phyloP scores from a whole-genome alignment of 2,797 vertebrate species.

The Acipenser ruthenus region DNA sequence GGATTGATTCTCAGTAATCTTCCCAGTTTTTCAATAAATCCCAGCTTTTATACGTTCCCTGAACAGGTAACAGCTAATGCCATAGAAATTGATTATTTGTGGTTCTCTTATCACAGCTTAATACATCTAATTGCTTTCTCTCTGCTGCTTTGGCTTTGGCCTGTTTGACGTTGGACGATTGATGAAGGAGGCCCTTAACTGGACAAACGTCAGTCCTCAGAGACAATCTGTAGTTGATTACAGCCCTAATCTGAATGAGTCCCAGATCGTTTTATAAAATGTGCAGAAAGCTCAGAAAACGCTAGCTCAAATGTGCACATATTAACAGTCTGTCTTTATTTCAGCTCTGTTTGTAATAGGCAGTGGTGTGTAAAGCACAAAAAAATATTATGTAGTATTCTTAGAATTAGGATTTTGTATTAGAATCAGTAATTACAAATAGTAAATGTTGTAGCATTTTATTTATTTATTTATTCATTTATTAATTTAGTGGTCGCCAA shows the following conservation, averaged over 20 bases:
- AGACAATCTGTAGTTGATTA: constrained; percentile 38
- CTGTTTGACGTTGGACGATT: constrained; percentile 39
- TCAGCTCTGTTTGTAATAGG: too few relatives aligned
- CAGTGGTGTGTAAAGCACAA: too few relatives aligned
- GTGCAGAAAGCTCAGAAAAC: neutral
- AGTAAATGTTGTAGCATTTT: too few relatives aligned
- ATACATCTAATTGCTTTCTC: constrained; percentile 55
- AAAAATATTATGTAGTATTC: too few relatives aligned
- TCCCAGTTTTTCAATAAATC: constrained; percentile 44
- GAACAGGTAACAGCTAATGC: constrained; percentile 43
- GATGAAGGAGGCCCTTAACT: constrained; percentile 39
- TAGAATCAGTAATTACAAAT: too few relatives aligned
- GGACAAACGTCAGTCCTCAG: constrained; percentile 40
- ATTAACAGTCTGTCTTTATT: too few relatives aligned
- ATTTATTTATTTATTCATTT: too few relatives aligned
- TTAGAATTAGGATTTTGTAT: too few relatives aligned
- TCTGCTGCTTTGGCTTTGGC: constrained; percentile 41
- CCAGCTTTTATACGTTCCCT: constrained; percentile 45
- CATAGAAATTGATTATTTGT: constrained; percentile 52
- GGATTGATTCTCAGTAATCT: constrained; percentile 40
- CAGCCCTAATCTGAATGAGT: constrained; percentile 33
- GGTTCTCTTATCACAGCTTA: constrained; percentile 55
- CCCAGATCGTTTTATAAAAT: constrained; percentile 38
- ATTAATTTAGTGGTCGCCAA: too few relatives aligned
- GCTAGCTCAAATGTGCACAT: too few relatives aligned